These are phyloP conservation scores for Cossypha niveicapilla DNA, from an alignment of 2,797 vertebrate genomes.

Conservation along the genomic window DNA sequence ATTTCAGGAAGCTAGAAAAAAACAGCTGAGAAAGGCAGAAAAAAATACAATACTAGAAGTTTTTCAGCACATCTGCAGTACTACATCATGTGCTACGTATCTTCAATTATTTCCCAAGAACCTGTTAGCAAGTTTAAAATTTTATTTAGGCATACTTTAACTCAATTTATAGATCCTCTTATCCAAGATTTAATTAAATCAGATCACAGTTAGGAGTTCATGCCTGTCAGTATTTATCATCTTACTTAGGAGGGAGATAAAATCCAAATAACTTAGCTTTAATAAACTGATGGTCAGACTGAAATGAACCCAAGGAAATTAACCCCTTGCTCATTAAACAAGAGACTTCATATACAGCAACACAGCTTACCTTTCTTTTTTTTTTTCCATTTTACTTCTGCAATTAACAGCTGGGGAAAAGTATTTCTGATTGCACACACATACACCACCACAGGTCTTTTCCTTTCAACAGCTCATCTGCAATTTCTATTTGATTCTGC, in stretches of 20 bases:
- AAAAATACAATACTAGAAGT: background rate
- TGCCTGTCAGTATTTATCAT: background rate
- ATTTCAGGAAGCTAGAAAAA: background rate
- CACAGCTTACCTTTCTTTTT: background rate
- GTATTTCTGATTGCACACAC: background rate
- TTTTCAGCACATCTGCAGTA: background rate
- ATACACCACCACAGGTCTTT: background rate
- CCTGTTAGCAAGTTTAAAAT: background rate
- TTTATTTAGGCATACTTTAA: background rate
- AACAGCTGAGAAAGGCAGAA: background rate
- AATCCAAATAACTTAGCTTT: background rate
- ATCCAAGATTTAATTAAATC: background rate
- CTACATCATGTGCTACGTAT: no score
- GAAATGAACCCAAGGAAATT: background rate
- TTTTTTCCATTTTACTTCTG: background rate
- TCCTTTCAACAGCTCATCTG: background rate
- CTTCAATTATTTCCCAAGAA: background rate
- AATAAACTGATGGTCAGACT: background rate
- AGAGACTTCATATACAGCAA: background rate
- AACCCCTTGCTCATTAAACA: background rate
- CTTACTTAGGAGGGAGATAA: background rate
- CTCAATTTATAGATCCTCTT: background rate
- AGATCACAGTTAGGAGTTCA: background rate
- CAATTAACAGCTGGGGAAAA: background rate
- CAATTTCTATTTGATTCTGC: background rate